Evolutionary conservation across 2,797 vertebrate genomes (phyloP), one percentile per base, ranked within the genome.

Genomic region (Megaceryle alcyon): DNA sequence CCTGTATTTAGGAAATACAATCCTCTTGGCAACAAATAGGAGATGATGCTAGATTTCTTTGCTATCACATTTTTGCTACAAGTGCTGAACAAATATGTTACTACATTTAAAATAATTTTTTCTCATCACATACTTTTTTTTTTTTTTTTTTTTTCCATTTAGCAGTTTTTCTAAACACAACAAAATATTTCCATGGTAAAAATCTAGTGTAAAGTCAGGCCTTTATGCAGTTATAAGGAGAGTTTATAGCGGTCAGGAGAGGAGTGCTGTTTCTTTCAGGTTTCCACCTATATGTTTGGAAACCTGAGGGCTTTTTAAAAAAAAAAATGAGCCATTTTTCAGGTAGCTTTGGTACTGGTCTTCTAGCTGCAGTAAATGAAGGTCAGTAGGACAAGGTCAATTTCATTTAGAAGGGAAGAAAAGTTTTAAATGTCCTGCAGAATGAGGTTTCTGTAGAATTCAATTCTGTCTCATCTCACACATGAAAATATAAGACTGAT

Each of bases 231-330:
- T 11, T 59, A 29, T 3, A 41, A 49, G 25, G 12, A 33, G 6
- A 77, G 8, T 53, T 10, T 53, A 1, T 9, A 53, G 22, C 4
- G 10, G 8, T 18, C 0, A 0, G 23, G 20, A 88, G 20, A 43
- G 14, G 20, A 56, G 3, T 9, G 3, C 11, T 48, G 1, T 14
- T 81, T 56, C 37, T 84, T 49, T 73, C 35, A 56, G n/a, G 2
- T 37, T 88, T 79, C 49, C 29, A 46, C 8, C 26, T 39, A 3
- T n/a, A 19, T 0, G 0, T 44, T 39, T 78, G 39, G 69, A 63
- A 79, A 56, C 4, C 26, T 35, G 54, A n/a, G 13, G 39, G 6
- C 54, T 17, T 9, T 75, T 75, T 35, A 22, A 12, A 19, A 54
- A 59, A 39, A 12, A 17, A 54, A 59, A 39, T 10, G 23, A 81